Percentiles rank a stretch among this genome's conserved stretches.
Conservation (phyloP, 2,888 invertebrate species). For the Nesidiocoris tenuis region DNA sequence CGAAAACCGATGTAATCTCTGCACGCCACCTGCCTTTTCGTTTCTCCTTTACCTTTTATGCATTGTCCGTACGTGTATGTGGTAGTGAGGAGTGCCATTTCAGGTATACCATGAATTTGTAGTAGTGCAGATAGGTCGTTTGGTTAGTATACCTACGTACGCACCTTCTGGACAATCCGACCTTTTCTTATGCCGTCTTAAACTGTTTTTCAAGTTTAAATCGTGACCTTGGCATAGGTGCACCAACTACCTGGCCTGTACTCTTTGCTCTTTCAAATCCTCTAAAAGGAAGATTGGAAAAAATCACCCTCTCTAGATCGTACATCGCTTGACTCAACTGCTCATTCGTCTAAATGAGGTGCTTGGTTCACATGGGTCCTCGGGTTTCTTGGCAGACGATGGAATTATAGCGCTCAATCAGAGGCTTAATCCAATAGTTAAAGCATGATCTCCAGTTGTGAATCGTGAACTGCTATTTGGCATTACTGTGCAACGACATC, state of each 20-base stretch:
- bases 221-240: conserved; percentile 35
- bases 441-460: too few species aligned
- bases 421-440: too few species aligned
- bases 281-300: neutral
- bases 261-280: conserved; percentile 38
- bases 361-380: neutral
- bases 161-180: conserved; percentile 28
- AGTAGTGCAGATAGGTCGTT: neutral
- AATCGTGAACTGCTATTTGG: too few species aligned
- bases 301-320: neutral
- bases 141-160: neutral
- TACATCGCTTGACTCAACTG: neutral
- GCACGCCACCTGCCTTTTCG: conserved; percentile 37
- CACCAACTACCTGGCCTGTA: conserved; percentile 23
- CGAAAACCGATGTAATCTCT: conserved; percentile 39
- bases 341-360: neutral
- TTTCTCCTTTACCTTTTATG: conserved; percentile 10
- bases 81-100: neutral
- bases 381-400: too few species aligned
- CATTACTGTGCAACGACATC: too few species aligned
- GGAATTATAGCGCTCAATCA: too few species aligned
- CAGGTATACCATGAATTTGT: neutral
- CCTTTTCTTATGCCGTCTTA: conserved; percentile 15
- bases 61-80: conserved; percentile 13
- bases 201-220: conserved; percentile 41